A percentile compares a stretch with the other conserved stretches of the same genome.
These are phyloP conservation scores for Ursus arctos DNA, from an alignment of 2,113 vertebrate species.

Conservation along the genomic window DNA sequence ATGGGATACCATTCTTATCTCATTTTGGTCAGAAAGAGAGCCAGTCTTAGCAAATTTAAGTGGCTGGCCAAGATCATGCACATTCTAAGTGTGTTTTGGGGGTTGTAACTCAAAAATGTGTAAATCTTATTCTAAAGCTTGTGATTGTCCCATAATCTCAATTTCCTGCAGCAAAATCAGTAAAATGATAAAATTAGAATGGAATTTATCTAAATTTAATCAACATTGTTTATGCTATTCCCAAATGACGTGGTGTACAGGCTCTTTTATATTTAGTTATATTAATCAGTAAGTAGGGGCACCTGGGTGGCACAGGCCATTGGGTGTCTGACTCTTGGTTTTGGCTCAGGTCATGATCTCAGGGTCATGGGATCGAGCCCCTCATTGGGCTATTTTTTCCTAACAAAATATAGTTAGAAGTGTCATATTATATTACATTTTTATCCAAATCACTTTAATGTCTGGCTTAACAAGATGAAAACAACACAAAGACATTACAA, in stretches of 20 bases:
- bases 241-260: slow-evolving; percentile 25
- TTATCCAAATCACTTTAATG: no score
- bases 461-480: background rate
- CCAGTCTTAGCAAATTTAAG: background rate
- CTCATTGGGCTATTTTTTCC: no score
- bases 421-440: no score
- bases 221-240: slow-evolving; percentile 47
- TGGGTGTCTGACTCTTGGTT: no score
- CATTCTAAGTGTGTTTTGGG: background rate
- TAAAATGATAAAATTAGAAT: background rate
- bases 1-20: background rate
- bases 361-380: no score
- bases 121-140: background rate
- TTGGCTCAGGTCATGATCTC: no score
- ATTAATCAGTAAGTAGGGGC: slow-evolving; percentile 60
- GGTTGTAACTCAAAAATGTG: background rate
- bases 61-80: background rate
- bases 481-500: background rate
- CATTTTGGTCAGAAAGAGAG: background rate
- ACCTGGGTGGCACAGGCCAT: no score
- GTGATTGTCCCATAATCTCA: background rate
- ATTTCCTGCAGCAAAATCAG: background rate
- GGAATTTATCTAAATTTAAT: background rate
- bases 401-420: no score
- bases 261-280: slow-evolving; percentile 47